Percentiles rank a stretch among this genome's conserved stretches.
These are phyloP conservation scores for Cynaeus angustus DNA, from an alignment of 2,888 invertebrate genomes.

Conservation along the genomic window DNA sequence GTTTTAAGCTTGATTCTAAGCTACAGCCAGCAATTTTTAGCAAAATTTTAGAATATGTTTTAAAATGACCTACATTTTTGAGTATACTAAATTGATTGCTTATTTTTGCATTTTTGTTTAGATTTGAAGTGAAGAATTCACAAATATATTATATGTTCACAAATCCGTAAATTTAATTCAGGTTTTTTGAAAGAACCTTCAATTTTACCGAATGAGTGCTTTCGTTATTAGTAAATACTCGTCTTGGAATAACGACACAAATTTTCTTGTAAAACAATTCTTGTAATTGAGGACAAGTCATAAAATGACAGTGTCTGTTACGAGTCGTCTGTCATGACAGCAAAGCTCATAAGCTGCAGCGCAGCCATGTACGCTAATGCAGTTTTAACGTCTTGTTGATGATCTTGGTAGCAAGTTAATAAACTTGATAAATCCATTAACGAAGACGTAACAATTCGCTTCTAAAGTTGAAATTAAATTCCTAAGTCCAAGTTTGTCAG, in stretches of 20 bases:
- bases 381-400: conserved; percentile 42
- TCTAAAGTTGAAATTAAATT: conserved; percentile 23
- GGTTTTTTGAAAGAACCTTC: too few relatives aligned
- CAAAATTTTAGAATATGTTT: too few relatives aligned
- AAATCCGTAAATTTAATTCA: too few relatives aligned
- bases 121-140: too few relatives aligned
- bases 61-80: too few relatives aligned
- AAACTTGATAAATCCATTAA: conserved; percentile 43
- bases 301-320: neutral
- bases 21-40: too few relatives aligned
- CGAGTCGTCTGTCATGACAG: conserved; percentile 11
- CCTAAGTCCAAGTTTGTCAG: neutral
- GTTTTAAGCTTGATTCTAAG: too few relatives aligned
- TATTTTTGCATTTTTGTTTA: too few relatives aligned
- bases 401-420: conserved; percentile 28
- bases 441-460: conserved; percentile 29
- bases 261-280: neutral
- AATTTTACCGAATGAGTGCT: too few relatives aligned
- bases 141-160: too few relatives aligned
- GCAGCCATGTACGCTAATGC: conserved; percentile 28
- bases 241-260: neutral
- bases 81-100: too few relatives aligned
- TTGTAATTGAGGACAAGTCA: conserved; percentile 2
- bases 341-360: conserved; percentile 38
- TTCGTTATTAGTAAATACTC: too few relatives aligned